Conservation (phyloP, 2,888 invertebrate species). For the Chloromyia formosa region DNA sequence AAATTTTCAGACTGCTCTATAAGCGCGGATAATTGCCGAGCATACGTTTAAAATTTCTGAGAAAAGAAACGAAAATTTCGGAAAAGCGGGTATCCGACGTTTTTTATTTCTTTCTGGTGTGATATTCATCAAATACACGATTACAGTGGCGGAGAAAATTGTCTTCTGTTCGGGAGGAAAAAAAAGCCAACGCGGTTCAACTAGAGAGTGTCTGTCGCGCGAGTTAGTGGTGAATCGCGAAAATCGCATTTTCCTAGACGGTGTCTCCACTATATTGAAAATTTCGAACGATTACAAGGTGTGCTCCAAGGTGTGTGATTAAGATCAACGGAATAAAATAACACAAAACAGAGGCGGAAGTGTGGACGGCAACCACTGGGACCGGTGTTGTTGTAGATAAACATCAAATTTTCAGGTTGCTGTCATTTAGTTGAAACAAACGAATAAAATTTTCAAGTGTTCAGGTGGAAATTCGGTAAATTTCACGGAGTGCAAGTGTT, state of each 20-base stretch:
- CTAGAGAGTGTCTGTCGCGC: constrained; percentile 30
- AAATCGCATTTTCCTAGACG: constrained; percentile 22
- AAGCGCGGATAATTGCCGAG: too few species aligned
- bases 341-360: constrained; percentile 20
- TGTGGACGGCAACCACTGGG: constrained; percentile 39
- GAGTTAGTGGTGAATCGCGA: constrained; percentile 22
- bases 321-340: not conserved
- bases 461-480: constrained; percentile 16
- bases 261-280: not conserved
- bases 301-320: constrained; percentile 37
- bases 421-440: constrained; percentile 28
- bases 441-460: constrained; percentile 27
- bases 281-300: constrained; percentile 36
- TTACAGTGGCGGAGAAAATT: constrained; percentile 5
- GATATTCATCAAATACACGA: not conserved
- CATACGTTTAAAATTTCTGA: constrained; percentile 26
- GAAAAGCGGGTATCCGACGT: not conserved
- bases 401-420: constrained; percentile 29
- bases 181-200: not conserved
- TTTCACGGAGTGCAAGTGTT: not conserved
- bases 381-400: constrained; percentile 38
- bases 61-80: constrained; percentile 5
- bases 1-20: constrained; percentile 21
- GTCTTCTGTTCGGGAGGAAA: constrained; percentile 18
- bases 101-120: too few species aligned